Conservation (phyloP, 2,113 vertebrate species). For the Alouatta palliata region DNA sequence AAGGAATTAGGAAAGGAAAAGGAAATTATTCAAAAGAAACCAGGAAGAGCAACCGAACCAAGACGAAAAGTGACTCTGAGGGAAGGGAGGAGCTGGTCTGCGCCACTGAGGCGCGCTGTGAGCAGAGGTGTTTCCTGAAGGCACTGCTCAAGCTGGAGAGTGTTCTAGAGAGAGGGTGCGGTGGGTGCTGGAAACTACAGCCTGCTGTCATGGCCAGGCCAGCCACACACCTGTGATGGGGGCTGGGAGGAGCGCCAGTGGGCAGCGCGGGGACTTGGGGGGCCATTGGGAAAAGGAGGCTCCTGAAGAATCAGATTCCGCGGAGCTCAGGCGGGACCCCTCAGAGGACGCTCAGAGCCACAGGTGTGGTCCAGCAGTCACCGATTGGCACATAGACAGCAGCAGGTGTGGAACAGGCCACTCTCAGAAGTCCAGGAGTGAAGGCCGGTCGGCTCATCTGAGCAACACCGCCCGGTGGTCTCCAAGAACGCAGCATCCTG, state of each 20-base stretch:
- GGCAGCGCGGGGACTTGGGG: rapidly evolving
- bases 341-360: neutral
- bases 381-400: neutral
- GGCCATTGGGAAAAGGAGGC: too few species aligned
- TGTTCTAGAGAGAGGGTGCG: neutral
- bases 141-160: neutral
- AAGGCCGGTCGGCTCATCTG: neutral
- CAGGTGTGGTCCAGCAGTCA: neutral
- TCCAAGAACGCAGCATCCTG: too few species aligned
- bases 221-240: neutral
- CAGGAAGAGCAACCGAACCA: rapidly evolving
- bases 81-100: neutral
- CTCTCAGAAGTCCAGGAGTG: neutral
- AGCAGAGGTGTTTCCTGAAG: neutral
- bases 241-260: rapidly evolving
- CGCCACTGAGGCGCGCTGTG: neutral
- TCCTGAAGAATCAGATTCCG: neutral
- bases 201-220: neutral
- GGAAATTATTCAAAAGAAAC: neutral
- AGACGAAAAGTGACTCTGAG: rapidly evolving
- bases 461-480: neutral
- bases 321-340: neutral
- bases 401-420: too few species aligned
- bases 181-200: too few species aligned
- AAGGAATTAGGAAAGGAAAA: neutral